phyloP scores from a whole-genome alignment of 2,888 invertebrate genomes.

The Rhamnusium bicolor region DNA sequence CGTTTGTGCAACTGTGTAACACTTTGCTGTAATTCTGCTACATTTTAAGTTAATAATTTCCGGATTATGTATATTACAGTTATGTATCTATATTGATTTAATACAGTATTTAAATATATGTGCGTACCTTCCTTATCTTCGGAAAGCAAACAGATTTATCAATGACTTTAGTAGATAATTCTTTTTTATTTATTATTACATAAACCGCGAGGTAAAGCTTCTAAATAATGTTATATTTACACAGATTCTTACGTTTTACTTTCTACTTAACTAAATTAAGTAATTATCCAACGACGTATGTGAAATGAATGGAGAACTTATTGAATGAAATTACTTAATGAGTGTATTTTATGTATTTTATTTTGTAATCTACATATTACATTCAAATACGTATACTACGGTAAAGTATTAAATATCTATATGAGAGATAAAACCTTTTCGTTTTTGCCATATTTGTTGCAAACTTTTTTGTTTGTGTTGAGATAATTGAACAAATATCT shows the following conservation, averaged over 20 bases:
- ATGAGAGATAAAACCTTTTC: not conserved
- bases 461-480: not conserved
- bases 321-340: not conserved
- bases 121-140: constrained; percentile 29
- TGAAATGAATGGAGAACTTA: not conserved
- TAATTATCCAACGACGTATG: not conserved
- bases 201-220: constrained; percentile 21
- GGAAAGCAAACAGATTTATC: constrained; percentile 24
- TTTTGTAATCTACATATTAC: not conserved
- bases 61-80: not conserved
- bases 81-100: constrained; percentile 28
- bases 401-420: too few relatives aligned
- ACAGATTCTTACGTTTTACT: constrained; percentile 9
- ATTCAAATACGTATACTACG: too few relatives aligned
- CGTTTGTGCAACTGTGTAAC: too few relatives aligned
- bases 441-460: not conserved
- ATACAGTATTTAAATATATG: constrained; percentile 24
- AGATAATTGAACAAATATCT: not conserved
- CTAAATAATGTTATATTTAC: constrained; percentile 30
- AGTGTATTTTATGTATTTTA: not conserved
- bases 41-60: not conserved
- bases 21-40: constrained; percentile 12
- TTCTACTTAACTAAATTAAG: constrained; percentile 11
- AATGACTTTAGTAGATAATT: constrained; percentile 32
- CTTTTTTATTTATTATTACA: constrained; percentile 29